Evolutionary conservation across 2,113 vertebrate genomes (phyloP).

Genomic region (Maylandia zebra): DNA sequence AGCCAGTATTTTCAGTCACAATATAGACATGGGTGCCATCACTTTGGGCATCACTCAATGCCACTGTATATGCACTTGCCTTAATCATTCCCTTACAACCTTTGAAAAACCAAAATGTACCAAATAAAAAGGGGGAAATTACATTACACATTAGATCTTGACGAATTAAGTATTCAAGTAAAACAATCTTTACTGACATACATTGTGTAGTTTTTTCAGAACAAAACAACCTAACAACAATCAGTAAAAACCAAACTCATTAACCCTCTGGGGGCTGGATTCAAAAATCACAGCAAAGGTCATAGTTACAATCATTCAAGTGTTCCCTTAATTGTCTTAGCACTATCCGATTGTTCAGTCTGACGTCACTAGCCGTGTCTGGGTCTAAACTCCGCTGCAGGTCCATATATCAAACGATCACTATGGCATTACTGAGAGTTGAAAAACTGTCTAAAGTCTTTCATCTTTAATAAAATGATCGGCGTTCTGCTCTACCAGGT

Average conservation of each 20-base stretch:
- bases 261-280: background rate
- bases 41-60: background rate
- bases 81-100: background rate
- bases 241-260: background rate
- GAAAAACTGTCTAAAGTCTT: too few species aligned
- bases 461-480: too few species aligned
- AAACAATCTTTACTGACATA: background rate
- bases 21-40: background rate
- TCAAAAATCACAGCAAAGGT: background rate
- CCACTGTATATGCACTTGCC: background rate
- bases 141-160: background rate
- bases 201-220: background rate
- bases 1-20: background rate
- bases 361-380: too few species aligned
- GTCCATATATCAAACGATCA: too few species aligned
- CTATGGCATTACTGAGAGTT: too few species aligned
- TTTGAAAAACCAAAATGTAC: background rate
- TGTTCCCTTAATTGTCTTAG: background rate
- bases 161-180: background rate
- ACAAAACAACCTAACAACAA: background rate
- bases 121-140: background rate
- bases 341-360: background rate
- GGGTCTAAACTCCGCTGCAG: too few species aligned
- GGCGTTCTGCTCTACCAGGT: too few species aligned
- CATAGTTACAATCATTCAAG: background rate